These are phyloP conservation scores for Cotesia vestalis DNA, from an alignment of 1,140 invertebrate species.

Conservation along the genomic window DNA sequence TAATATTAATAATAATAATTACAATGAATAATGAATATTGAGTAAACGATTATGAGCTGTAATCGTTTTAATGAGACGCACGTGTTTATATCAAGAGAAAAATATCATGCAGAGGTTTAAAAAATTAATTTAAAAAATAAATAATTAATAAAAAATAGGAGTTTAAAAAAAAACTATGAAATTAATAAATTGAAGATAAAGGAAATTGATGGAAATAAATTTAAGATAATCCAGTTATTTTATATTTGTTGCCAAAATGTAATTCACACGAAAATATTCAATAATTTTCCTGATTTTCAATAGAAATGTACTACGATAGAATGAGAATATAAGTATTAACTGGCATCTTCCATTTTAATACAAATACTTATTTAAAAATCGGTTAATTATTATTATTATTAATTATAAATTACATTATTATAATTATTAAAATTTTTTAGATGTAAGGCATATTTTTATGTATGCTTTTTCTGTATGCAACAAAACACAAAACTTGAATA, in stretches of 20 bases:
- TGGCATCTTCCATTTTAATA: conserved; percentile 59
- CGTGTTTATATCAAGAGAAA: conserved; percentile 46
- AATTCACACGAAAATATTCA: not conserved
- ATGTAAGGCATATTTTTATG: conserved; percentile 66
- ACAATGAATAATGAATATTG: no score
- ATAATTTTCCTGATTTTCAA: not conserved
- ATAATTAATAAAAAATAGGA: conserved; percentile 26
- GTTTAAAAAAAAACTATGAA: conserved; percentile 16
- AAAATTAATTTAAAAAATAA: conserved; percentile 28
- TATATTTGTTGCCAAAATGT: conserved; percentile 52
- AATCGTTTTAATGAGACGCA: conserved; percentile 25
- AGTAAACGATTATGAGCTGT: conserved; percentile 22
- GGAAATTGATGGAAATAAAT: conserved; percentile 37
- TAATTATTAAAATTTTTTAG: conserved; percentile 58
- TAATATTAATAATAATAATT: conserved; percentile 14
- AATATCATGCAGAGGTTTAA: conserved; percentile 29
- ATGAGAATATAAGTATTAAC: conserved; percentile 57
- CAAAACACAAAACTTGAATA: conserved; percentile 54
- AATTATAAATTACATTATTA: conserved; percentile 25
- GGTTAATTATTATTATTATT: no score
- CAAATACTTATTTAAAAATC: conserved; percentile 35
- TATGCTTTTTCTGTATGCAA: conserved; percentile 67
- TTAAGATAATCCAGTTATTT: conserved; percentile 44
- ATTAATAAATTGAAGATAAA: conserved; percentile 27
- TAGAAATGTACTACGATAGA: conserved; percentile 19